Percentiles rank a stretch among this genome's conserved stretches.
Conservation (phyloP, 2,113 vertebrate species). For the Aramus guarauna region DNA sequence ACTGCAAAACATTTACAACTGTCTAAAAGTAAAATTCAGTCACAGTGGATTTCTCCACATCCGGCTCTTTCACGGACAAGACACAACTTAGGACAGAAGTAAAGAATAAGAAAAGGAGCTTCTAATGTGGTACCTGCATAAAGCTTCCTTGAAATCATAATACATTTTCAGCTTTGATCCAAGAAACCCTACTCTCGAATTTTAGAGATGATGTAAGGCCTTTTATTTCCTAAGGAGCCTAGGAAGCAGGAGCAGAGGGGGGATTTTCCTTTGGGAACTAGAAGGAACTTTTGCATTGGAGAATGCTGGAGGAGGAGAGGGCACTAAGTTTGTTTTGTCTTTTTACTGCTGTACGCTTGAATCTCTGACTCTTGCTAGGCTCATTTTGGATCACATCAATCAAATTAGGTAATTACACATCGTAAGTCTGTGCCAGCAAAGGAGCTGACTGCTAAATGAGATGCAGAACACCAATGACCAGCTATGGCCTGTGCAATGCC, state of each 20-base stretch:
- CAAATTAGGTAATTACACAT: conserved; percentile 10
- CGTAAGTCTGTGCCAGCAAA: neutral
- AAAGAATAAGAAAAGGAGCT: neutral
- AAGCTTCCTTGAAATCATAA: neutral
- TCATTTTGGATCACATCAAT: neutral
- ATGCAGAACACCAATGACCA: neutral
- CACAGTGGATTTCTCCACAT: neutral
- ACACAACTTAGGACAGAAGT: neutral
- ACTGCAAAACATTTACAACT: neutral
- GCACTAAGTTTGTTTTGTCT: neutral
- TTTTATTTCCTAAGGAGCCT: neutral
- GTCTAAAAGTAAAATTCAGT: neutral
- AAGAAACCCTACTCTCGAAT: neutral
- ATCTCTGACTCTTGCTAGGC: neutral
- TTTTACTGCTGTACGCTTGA: neutral
- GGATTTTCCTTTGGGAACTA: neutral
- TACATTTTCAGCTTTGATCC: neutral
- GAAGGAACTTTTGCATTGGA: neutral
- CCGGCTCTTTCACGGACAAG: neutral
- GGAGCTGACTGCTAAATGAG: neutral
- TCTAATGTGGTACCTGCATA: neutral
- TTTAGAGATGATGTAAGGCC: neutral
- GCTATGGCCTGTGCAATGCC: neutral
- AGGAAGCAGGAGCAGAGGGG: neutral
- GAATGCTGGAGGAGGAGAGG: neutral